Evolutionary conservation across 2,888 invertebrate genomes (phyloP), one percentile per base, ranked within the genome.

Genomic region (Hipparchia semele): DNA sequence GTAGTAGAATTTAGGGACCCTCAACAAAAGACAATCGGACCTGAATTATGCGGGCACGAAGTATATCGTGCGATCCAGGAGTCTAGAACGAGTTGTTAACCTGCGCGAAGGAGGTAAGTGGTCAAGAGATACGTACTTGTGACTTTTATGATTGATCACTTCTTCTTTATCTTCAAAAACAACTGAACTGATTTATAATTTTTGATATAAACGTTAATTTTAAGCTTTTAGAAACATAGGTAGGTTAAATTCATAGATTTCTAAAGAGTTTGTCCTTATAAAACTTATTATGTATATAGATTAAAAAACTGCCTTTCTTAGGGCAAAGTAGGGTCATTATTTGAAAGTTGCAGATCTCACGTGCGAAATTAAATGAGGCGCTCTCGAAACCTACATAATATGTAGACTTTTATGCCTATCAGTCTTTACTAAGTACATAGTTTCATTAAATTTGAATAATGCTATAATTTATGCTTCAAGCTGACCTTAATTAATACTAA

Each of bases 101-200:
- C 54, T 67, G 51, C 56, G 39, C 49, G 67, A 58, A 49, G 64
- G 62, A 66, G 75, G 75, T 75, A 75, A 75, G 75, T 75, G 75
- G 72, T 75, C 72, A 67, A 64, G 53, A 5, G 45, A 62, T 23
- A 23, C 23, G 23, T 23, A 23, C 10, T 68, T 53, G 56, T 72
- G 46, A 67, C 49, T 66, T 54, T 59, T 66, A 65, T 7, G 53
- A 65, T 65, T 72, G 75, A 75, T 72, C 68, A 75, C 70, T 68
- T 23, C 23, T 23, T 23, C 23, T 23, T 51, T 13, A 56, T 54
- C 33, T 12, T 46, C 67, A 53, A 72, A 67, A 58, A 62, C 72
- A 62, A 74, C 72, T 69, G 72, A 72, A 75, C 33, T 1, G 53
- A 65, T 65, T 65, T 53, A 10, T 13, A 39, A 60, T 60, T 39